These are phyloP conservation scores for Zaprionus nigranus DNA, from an alignment of 1,140 invertebrate genomes.

Conservation along the genomic window DNA sequence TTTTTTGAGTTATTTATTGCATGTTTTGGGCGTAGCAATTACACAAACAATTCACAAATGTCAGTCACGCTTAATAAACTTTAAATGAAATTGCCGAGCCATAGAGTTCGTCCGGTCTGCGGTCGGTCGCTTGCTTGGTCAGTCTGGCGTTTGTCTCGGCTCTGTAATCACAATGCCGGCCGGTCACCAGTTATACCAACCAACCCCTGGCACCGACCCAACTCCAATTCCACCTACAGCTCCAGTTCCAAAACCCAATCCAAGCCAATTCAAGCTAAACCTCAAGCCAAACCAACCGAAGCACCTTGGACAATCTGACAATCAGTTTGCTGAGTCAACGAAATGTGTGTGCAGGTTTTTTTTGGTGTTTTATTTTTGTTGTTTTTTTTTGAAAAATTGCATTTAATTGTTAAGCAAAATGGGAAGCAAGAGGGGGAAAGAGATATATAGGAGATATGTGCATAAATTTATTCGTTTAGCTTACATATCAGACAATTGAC, in stretches of 20 bases:
- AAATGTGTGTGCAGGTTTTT: constrained; percentile 39
- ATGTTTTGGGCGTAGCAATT: constrained; percentile 64
- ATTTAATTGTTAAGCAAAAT: constrained; percentile 82
- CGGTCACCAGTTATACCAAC: constrained; percentile 49
- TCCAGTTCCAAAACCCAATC: not conserved
- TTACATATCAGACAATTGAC: constrained; percentile 66
- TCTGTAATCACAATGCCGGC: constrained; percentile 75
- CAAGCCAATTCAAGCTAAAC: constrained; percentile 19
- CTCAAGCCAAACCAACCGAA: constrained; percentile 33
- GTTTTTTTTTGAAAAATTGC: constrained; percentile 59
- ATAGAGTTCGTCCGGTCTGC: constrained; percentile 49
- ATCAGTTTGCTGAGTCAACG: constrained; percentile 70
- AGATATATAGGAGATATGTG: constrained; percentile 31
- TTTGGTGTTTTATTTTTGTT: constrained; percentile 40
- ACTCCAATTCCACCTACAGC: not conserved
- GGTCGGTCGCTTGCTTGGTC: constrained; percentile 12
- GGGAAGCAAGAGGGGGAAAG: constrained; percentile 48
- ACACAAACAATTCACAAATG: constrained; percentile 66
- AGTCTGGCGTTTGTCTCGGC: constrained; percentile 40
- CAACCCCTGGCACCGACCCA: constrained; percentile 7
- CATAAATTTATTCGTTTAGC: constrained; percentile 29
- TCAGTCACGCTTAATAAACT: constrained; percentile 82
- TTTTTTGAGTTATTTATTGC: constrained; percentile 43
- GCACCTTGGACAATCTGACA: constrained; percentile 57
- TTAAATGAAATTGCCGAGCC: constrained; percentile 74